Percentiles rank a stretch among this genome's conserved stretches.
phyloP scores from a whole-genome alignment of 2,888 invertebrate species.

The Drosophila cracens region DNA sequence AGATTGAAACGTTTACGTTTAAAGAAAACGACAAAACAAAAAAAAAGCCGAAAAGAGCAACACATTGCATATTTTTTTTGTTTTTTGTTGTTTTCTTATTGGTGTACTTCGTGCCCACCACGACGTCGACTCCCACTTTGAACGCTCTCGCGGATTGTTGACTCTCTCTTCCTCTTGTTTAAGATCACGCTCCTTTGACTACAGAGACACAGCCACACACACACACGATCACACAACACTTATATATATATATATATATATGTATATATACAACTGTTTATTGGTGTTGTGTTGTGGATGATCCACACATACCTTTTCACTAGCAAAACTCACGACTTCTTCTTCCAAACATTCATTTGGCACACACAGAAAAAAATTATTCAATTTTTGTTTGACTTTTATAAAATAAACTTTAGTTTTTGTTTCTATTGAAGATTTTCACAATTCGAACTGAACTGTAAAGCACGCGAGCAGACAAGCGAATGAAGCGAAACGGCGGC shows the following conservation, averaged over 20 bases:
- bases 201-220: slow-evolving; percentile 24
- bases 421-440: slow-evolving; percentile 23
- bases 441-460: slow-evolving; percentile 69
- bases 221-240: not conserved
- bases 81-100: not conserved
- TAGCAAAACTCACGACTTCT: slow-evolving; percentile 29
- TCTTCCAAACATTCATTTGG: slow-evolving; percentile 55
- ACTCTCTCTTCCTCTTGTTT: slow-evolving; percentile 31
- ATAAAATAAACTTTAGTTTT: slow-evolving; percentile 16
- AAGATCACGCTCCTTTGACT: slow-evolving; percentile 46
- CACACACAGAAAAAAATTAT: slow-evolving; percentile 35
- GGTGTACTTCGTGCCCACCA: not conserved
- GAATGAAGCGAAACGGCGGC: slow-evolving; percentile 79
- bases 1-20: slow-evolving; percentile 7
- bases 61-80: slow-evolving; percentile 8
- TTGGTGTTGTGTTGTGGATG: slow-evolving; percentile 36
- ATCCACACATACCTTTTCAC: slow-evolving; percentile 63
- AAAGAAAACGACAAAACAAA: not conserved
- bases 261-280: slow-evolving; percentile 3
- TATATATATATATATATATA: not conserved
- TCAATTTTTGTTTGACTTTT: slow-evolving; percentile 11
- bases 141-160: slow-evolving; percentile 15
- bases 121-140: slow-evolving; percentile 39
- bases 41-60: not conserved
- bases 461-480: slow-evolving; percentile 77